Conservation (phyloP, 2,797 vertebrate species). For the Hafferia zeledoni region DNA sequence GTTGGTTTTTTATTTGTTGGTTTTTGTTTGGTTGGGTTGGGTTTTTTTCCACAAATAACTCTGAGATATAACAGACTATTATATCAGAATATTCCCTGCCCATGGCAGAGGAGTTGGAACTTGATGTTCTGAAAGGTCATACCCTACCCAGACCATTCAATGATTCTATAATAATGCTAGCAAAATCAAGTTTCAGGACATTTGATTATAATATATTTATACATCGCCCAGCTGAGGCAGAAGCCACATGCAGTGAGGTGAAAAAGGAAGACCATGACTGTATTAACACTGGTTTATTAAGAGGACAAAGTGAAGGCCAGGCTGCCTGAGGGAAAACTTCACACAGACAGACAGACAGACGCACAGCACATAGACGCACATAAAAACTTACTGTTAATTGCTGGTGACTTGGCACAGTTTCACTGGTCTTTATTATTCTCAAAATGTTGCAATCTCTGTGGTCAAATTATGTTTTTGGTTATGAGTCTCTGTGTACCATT, state of each 20-base stretch:
- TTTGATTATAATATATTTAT: neutral
- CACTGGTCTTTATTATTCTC: neutral
- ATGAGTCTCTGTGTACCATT: neutral
- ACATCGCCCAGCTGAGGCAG: neutral
- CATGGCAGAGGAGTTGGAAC: neutral
- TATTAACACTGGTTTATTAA: neutral
- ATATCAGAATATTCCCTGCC: neutral
- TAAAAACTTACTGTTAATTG: neutral
- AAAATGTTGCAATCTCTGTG: neutral
- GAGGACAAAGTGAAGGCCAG: neutral
- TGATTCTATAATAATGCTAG: neutral
- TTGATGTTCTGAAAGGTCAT: accelerated
- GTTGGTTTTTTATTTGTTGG: no score
- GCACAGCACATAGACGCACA: neutral
- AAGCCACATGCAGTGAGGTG: neutral
- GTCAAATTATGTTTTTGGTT: neutral
- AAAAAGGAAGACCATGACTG: neutral
- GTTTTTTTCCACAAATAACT: neutral
- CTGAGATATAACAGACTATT: neutral
- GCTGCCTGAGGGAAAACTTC: neutral
- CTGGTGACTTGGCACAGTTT: neutral
- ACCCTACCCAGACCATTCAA: accelerated
- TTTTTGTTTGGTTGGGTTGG: no score
- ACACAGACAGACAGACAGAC: neutral
- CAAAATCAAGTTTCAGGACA: neutral